Base-by-base conservation (phyloP, 2,888 invertebrate genomes). In the Actias luna region DNA sequence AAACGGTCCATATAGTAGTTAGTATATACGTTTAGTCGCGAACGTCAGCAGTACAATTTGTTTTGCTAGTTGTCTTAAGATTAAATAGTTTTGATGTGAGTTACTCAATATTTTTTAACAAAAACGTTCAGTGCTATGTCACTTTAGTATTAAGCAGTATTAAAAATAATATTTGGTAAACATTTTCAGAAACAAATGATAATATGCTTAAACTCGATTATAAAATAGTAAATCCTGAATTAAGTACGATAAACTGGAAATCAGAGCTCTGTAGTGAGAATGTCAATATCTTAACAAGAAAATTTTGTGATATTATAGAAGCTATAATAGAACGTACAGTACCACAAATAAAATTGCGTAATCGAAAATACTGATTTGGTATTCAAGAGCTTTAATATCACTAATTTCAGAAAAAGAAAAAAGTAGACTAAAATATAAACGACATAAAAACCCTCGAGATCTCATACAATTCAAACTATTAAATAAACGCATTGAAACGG, bases 281-380 rank as follows among this genome's bases (percentile, higher is more conserved):
- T n/a, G n/a, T n/a, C n/a, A n/a, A n/a, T n/a, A n/a, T n/a, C n/a
- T n/a, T n/a, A n/a, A n/a, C n/a, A n/a, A n/a, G n/a, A n/a, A 52
- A 52, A 52, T n/a, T 31, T n/a, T 31, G 31, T 57, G 5, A 16
- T 16, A 31, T 31, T 12, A n/a, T 57, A 29, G 31, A 31, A 2
- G n/a, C 35, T 16, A 1, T 57, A 31, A 57, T 57, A n/a, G 31
- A 29, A 14, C 0, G 5, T 4, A 22, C 29, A 14, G 29, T 57
- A 7, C 57, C 57, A 31, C 29, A 57, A 57, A 5, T n/a, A 29
- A 57, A 31, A 4, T 1, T 10, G 16, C 0, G 57, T 1, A n/a
- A 29, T 27, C 57, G n/a, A 4, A 57, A 57, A 57, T 29, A 57
- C 18, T 31, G 31, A 4, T 57, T 27, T 57, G 57, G n/a, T 57